Conservation (phyloP, 2,888 invertebrate species). For the Oscheius sp. region DNA sequence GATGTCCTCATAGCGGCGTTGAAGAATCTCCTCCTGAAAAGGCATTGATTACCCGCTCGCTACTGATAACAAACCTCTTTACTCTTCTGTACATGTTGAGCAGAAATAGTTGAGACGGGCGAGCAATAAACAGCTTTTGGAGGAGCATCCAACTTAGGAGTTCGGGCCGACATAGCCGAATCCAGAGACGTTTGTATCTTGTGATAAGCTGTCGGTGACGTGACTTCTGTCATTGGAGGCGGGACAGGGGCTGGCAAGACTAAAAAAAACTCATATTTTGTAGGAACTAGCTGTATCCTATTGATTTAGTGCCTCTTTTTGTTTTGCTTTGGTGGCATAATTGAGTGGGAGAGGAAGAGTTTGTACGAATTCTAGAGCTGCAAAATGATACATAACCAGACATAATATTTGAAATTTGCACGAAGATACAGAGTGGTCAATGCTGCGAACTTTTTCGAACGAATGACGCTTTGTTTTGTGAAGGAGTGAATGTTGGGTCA, state of each 20-base stretch:
- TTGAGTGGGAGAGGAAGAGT: too few relatives aligned
- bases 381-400: too few relatives aligned
- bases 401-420: too few relatives aligned
- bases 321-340: too few relatives aligned
- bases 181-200: constrained; percentile 16
- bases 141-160: constrained; percentile 25
- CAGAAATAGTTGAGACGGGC: background rate
- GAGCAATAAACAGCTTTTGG: constrained; percentile 1
- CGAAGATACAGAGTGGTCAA: too few relatives aligned
- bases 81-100: background rate
- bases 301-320: too few relatives aligned
- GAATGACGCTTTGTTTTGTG: too few relatives aligned
- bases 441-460: too few relatives aligned
- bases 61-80: constrained; percentile 16
- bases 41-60: background rate
- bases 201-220: background rate
- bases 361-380: too few relatives aligned
- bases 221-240: background rate
- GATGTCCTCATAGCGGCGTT: constrained; percentile 26
- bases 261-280: background rate
- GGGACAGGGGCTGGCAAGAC: background rate
- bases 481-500: too few relatives aligned
- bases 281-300: background rate
- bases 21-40: constrained; percentile 32
- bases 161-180: background rate